A percentile compares a stretch with the other conserved stretches of the same genome.
These are phyloP conservation scores for Turdus rufiventris DNA, from an alignment of 2,113 vertebrate genomes.

Conservation along the genomic window DNA sequence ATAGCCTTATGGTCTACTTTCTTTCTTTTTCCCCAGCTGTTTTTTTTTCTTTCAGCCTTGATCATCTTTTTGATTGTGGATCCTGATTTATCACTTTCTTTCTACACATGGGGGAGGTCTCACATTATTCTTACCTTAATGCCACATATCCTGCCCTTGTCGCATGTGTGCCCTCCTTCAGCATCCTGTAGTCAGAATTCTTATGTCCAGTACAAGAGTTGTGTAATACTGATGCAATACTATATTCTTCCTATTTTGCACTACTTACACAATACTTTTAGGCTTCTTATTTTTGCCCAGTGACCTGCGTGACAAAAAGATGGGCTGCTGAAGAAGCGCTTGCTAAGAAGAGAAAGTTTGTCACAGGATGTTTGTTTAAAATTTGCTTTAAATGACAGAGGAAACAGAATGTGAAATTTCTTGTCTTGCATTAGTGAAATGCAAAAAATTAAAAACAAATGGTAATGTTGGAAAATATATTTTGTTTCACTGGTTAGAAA, in stretches of 20 bases:
- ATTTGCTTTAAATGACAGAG: background rate
- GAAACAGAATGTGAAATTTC: background rate
- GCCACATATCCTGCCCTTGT: background rate
- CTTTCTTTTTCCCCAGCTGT: rapidly evolving
- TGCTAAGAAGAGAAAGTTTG: background rate
- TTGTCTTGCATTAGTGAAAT: background rate
- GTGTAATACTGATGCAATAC: background rate
- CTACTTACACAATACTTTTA: background rate
- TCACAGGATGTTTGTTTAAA: background rate
- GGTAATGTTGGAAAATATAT: background rate
- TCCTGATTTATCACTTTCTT: background rate
- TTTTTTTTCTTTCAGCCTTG: background rate
- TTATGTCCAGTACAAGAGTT: background rate
- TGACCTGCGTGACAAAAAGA: background rate
- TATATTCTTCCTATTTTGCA: background rate
- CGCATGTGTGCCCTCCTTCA: background rate
- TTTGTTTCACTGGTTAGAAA: background rate
- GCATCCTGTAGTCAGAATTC: background rate
- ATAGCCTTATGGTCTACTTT: background rate
- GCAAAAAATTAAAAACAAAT: background rate
- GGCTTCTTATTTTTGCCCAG: background rate
- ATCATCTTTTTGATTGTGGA: background rate
- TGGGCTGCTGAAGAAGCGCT: background rate
- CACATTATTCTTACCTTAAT: background rate
- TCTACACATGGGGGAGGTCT: rapidly evolving